phyloP scores from a whole-genome alignment of 2,797 vertebrate species.

The Sarcoramphus papa region DNA sequence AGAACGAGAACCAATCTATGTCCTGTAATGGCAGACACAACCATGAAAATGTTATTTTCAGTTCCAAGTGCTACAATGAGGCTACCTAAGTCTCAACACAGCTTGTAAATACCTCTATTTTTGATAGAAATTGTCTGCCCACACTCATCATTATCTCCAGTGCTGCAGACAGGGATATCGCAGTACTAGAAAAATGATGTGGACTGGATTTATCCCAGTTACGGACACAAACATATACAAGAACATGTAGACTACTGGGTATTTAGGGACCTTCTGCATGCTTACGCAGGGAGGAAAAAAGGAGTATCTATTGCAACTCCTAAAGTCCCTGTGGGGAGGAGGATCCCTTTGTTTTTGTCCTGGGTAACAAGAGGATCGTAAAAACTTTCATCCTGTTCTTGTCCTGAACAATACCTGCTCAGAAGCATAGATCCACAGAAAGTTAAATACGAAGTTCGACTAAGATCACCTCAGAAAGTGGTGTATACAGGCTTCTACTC shows the following conservation, averaged over 20 bases:
- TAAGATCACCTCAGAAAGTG: neutral
- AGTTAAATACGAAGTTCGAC: neutral
- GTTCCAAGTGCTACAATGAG: neutral
- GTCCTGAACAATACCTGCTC: neutral
- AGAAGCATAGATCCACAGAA: neutral
- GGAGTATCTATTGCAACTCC: neutral
- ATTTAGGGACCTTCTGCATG: neutral
- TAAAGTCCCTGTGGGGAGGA: neutral
- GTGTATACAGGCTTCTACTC: neutral
- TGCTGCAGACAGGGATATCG: neutral
- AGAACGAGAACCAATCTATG: neutral
- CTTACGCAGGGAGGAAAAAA: neutral
- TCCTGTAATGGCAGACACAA: neutral
- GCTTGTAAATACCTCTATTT: neutral
- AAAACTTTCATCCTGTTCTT: neutral
- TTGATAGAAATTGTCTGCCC: neutral
- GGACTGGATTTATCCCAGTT: neutral
- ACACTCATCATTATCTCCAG: accelerated
- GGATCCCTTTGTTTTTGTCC: neutral
- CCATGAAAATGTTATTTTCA: neutral
- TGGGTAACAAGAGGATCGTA: neutral
- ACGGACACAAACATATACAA: neutral
- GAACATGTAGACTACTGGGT: neutral
- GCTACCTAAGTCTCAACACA: accelerated
- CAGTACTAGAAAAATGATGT: neutral